Base-by-base conservation (phyloP, 2,797 vertebrate genomes). In the Tachyglossus aculeatus region DNA sequence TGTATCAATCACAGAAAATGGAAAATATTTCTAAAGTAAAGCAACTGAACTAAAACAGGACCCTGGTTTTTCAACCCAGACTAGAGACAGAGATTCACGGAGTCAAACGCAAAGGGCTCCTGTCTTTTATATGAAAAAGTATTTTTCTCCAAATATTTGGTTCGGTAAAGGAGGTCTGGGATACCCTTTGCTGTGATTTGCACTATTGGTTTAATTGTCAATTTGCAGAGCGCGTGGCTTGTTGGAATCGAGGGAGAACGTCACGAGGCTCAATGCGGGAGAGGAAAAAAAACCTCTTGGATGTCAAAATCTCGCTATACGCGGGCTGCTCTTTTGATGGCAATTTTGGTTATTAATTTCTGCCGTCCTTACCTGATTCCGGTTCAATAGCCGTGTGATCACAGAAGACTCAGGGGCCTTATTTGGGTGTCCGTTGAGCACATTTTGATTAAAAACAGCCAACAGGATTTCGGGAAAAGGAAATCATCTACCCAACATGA, bases 321-420 rank as follows among this genome's bases (percentile, higher is more conserved):
- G 74, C 3, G 0, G 11, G 58, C 37, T 56, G 47, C 10, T 59
- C 13, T 51, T 51, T 55, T 22, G n/a, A 29, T 36, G 40, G 25
- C 55, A 29, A 33, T 45, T 71, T 66, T 36, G 34, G 3, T 58
- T 54, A 51, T 18, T 53, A 58, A 74, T 54, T 74, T 65, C 77
- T 1, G 2, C 31, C 1, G 0, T 16, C 56, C 51, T 53, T 29
- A 50, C 1, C 16, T 24, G 65, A 77, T 52, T 69, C 63, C 65
- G 60, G 58, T 16, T 44, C 39, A 65, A 72, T 2, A 64, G 53
- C 44, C 27, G 31, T 0, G 0, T 15, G 51, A 48, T 39, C 45
- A 66, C 3, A 51, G 19, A 74, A 68, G 85, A 47, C 4, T 5
- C 52, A 33, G 33, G 16, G 41, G 4, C 16, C 21, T 56, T 2